phyloP scores from a whole-genome alignment of 2,113 vertebrate species.

The Neodon shergylaensis region DNA sequence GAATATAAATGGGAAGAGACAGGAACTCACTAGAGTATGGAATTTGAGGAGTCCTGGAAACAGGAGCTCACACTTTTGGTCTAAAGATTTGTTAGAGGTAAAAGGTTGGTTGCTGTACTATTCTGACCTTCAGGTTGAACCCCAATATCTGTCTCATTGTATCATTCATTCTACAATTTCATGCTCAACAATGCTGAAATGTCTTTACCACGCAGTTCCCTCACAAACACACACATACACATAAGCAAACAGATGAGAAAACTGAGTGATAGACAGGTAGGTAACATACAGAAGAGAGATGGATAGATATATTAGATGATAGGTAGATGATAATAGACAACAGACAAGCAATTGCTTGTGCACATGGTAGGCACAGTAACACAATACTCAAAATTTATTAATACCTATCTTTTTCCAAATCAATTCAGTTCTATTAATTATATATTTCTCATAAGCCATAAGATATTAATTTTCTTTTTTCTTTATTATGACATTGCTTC shows the following conservation, averaged over 20 bases:
- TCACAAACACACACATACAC: not conserved
- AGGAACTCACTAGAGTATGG: no score
- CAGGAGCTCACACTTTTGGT: no score
- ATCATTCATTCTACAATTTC: not conserved
- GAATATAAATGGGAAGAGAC: no score
- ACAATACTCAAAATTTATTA: not conserved
- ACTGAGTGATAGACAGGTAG: not conserved
- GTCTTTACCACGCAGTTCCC: no score
- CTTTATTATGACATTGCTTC: not conserved
- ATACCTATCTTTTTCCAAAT: not conserved
- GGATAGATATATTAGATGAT: not conserved
- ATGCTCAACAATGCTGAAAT: not conserved
- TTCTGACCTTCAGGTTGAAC: no score
- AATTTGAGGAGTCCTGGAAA: no score
- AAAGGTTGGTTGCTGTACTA: no score
- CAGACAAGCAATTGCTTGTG: no score
- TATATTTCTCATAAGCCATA: not conserved
- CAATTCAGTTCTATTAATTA: constrained; percentile 8
- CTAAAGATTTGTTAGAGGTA: no score
- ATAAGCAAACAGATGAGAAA: not conserved
- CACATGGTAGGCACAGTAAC: not conserved
- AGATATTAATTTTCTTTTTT: constrained; percentile 1
- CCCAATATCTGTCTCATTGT: no score
- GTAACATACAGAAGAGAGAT: not conserved
- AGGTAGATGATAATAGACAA: not conserved